These are phyloP conservation scores for Lepidocyrtoides sp. DNA, from an alignment of 2,888 invertebrate genomes.

Conservation along the genomic window DNA sequence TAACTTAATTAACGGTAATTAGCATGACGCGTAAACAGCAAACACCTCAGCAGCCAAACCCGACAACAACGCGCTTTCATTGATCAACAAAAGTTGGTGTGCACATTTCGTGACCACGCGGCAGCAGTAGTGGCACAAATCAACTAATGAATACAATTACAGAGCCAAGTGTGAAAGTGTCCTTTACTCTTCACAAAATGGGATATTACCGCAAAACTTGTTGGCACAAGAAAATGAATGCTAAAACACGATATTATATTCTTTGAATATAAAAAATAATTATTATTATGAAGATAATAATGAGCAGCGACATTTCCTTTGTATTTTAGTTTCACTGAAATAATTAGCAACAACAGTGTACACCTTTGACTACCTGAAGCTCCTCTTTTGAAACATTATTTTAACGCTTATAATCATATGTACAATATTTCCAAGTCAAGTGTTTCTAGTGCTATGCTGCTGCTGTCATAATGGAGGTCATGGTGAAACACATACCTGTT, in stretches of 20 bases:
- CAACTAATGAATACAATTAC: conserved; percentile 15
- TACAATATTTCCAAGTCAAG: not conserved
- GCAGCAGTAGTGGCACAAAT: not conserved
- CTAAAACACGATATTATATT: not conserved
- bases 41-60: conserved; percentile 55
- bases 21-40: conserved; percentile 69
- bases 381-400: not conserved
- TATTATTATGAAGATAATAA: conserved; percentile 1
- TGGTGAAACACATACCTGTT: not conserved
- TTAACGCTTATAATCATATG: not conserved
- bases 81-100: conserved; percentile 45
- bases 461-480: not conserved
- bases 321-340: too few species aligned
- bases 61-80: conserved; percentile 55
- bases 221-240: not conserved
- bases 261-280: not conserved
- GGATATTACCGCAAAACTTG: not conserved
- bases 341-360: too few species aligned
- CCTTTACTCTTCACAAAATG: not conserved
- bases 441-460: too few species aligned
- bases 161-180: conserved; percentile 26
- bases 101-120: not conserved
- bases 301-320: not conserved
- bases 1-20: conserved; percentile 79
- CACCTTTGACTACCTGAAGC: too few species aligned